Evolutionary conservation across 2,797 vertebrate genomes (phyloP).

Genomic region (Tokudaia tokunoshimensis): DNA sequence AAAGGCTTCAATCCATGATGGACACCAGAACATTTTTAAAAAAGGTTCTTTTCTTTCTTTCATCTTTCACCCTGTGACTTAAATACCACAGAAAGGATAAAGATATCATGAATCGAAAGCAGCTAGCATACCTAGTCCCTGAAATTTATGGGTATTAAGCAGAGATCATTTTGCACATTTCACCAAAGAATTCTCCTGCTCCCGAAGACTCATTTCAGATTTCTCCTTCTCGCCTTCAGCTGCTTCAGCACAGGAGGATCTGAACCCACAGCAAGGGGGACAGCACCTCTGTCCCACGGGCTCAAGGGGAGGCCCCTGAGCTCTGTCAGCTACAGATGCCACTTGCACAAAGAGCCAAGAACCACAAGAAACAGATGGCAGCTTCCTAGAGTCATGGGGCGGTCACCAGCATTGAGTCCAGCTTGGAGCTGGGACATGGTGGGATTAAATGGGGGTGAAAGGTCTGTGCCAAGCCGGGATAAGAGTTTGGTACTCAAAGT

Average conservation of each 20-base stretch:
- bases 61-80: constrained; percentile 62
- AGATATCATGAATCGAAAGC: constrained; percentile 58
- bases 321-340: background rate
- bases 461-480: background rate
- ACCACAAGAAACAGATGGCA: background rate
- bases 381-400: background rate
- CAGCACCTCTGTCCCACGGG: background rate
- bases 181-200: constrained; percentile 56
- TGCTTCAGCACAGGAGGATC: background rate
- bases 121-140: background rate
- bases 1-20: constrained; percentile 51
- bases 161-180: constrained; percentile 64
- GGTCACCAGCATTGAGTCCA: background rate
- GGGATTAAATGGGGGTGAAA: background rate
- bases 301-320: background rate
- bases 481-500: background rate
- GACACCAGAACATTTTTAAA: constrained; percentile 56
- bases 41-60: constrained; percentile 53
- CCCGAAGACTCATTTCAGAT: background rate
- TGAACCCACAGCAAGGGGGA: background rate
- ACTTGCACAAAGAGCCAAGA: background rate
- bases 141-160: constrained; percentile 63
- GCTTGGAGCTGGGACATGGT: background rate
- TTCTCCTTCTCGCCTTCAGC: background rate
- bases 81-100: constrained; percentile 62